A percentile compares a stretch with the other conserved stretches of the same genome.
These are phyloP conservation scores for Arnoldichthys spilopterus DNA, from an alignment of 2,797 vertebrate genomes.

Conservation along the genomic window DNA sequence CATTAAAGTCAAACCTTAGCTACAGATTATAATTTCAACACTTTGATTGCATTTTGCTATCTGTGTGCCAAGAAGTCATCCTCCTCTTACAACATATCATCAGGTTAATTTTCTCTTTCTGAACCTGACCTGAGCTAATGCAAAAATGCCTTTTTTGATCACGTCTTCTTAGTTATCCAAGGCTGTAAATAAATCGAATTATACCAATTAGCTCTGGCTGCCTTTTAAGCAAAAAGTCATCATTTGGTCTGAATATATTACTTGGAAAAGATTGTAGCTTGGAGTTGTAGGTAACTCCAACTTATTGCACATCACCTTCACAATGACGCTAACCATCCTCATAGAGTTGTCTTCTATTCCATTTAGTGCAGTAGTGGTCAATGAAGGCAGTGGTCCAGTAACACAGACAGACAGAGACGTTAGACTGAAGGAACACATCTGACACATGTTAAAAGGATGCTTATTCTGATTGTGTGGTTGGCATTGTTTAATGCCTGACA, in stretches of 20 bases:
- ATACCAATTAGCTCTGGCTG: neutral
- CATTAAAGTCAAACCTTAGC: conserved; percentile 26
- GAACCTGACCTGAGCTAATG: neutral
- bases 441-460: neutral
- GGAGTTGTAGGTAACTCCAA: neutral
- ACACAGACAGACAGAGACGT: neutral
- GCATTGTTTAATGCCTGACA: conserved; percentile 28
- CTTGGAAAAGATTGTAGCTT: neutral
- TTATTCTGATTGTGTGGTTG: conserved; percentile 30
- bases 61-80: neutral
- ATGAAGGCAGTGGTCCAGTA: neutral
- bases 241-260: neutral
- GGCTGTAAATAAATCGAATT: neutral
- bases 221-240: conserved; percentile 13
- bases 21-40: conserved; percentile 13
- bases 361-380: neutral
- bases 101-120: neutral
- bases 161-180: neutral
- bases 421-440: neutral
- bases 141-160: neutral
- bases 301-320: neutral
- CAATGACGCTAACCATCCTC: neutral
- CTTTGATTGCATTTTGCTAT: conserved; percentile 9
- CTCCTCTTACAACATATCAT: neutral
- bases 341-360: neutral